Base-by-base conservation (phyloP, 2,888 invertebrate genomes). In the Serrognathus titanus region DNA sequence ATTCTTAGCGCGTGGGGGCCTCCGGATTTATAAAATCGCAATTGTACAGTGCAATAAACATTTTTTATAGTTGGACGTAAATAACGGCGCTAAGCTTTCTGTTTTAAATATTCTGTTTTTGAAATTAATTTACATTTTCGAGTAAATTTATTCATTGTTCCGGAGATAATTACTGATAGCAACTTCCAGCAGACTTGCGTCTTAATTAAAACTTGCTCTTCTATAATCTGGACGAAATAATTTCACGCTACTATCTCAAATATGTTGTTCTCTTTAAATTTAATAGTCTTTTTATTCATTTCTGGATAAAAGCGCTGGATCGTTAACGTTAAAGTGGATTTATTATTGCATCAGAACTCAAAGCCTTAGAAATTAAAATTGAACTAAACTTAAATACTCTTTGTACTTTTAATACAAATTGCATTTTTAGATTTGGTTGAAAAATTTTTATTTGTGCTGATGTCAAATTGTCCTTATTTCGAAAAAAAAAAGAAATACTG, bases 81-180 rank as follows among this genome's bases (percentile, higher is more conserved):
- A 43, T 43, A 43, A 11, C 12, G 24, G 24, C 24, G 24, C 24
- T 31, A 31, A 31, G 24, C 24, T 31, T 31, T 31, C 24, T 3
- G 7, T 6, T 31, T 31, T 31, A 31, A 31, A 31, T 31, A 31
- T 31, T 31, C 24, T 31, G 24, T 31, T 31, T 31, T 31, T 31
- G 24, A 31, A 31, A 31, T 31, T 31, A 31, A 31, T 31, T 31
- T 31, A 31, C 24, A 31, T 31, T 31, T 31, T 31, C 37, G 39
- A 47, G 47, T 53, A 48, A 53, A 53, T 53, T 53, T 53, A 53
- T 53, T 53, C 53, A 53, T 53, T 53, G 53, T 48, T 53, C 47
- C 37, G 41, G 47, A 53, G 53, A 53, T 53, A 53, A 53, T 47
- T 48, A 39, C 47, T 37, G 53, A 53, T 53, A 53, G 47, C 47